These are phyloP conservation scores for Pectinophora gossypiella DNA, from an alignment of 1,140 invertebrate species.

Conservation along the genomic window DNA sequence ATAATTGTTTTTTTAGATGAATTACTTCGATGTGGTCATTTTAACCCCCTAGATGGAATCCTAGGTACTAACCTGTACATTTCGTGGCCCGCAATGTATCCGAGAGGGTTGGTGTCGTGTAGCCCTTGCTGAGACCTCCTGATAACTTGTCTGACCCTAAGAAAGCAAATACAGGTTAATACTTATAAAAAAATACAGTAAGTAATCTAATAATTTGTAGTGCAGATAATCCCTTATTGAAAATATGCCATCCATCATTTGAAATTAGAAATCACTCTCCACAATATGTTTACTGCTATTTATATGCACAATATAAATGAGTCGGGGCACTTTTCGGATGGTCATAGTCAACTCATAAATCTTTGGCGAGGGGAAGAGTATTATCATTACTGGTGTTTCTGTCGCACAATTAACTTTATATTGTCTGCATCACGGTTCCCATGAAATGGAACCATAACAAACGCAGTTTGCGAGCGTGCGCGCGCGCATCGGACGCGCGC, in stretches of 20 bases:
- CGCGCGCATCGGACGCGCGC: constrained; percentile 47
- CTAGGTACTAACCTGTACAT: constrained; percentile 60
- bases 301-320: constrained; percentile 63
- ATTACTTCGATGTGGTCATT: too few relatives aligned
- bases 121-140: constrained; percentile 59
- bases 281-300: constrained; percentile 68
- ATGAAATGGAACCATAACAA: constrained; percentile 62
- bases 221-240: too few relatives aligned
- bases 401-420: constrained; percentile 67
- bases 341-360: constrained; percentile 63
- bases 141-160: constrained; percentile 64
- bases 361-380: constrained; percentile 35
- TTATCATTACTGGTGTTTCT: constrained; percentile 64
- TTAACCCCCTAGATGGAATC: too few relatives aligned
- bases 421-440: constrained; percentile 64
- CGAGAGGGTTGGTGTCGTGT: constrained; percentile 55
- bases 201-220: too few relatives aligned
- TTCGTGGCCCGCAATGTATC: constrained; percentile 67
- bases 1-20: too few relatives aligned
- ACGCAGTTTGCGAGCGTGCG: constrained; percentile 25
- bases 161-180: constrained; percentile 22
- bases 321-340: constrained; percentile 46
- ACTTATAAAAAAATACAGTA: too few relatives aligned
- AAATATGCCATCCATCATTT: too few relatives aligned
- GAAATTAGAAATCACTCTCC: constrained; percentile 26